A percentile compares a stretch with the other conserved stretches of the same genome.
phyloP scores from a whole-genome alignment of 2,113 vertebrate species.

The Boulengeromyrus knoepffleri region DNA sequence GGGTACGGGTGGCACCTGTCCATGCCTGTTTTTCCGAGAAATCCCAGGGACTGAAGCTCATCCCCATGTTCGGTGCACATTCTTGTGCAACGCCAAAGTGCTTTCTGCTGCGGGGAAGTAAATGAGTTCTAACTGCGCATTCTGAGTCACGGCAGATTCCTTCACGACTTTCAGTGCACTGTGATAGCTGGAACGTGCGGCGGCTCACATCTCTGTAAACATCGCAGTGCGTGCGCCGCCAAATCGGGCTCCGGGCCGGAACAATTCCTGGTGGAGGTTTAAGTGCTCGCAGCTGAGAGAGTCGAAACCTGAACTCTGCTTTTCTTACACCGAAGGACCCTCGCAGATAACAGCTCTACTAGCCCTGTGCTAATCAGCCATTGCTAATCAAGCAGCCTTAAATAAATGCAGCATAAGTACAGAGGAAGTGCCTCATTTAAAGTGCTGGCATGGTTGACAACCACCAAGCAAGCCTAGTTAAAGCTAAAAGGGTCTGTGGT shows the following conservation, averaged over 20 bases:
- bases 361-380: not conserved
- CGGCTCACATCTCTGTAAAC: not conserved
- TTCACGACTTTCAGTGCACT: not conserved
- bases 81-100: conserved; percentile 22
- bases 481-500: not conserved
- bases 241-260: not conserved
- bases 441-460: not conserved
- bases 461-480: not conserved
- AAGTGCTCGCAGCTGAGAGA: not conserved
- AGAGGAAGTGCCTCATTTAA: not conserved
- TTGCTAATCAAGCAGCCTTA: not conserved
- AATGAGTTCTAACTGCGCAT: conserved; percentile 30
- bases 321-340: not conserved
- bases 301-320: not conserved
- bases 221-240: not conserved
- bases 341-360: not conserved
- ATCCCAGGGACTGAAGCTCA: conserved; percentile 15
- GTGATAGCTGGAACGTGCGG: not conserved
- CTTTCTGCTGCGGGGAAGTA: conserved; percentile 34
- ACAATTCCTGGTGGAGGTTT: not conserved
- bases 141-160: not conserved
- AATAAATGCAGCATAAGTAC: not conserved
- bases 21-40: not conserved
- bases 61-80: conserved; percentile 10
- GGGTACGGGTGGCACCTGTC: not conserved